Evolutionary conservation across 2,797 vertebrate genomes (phyloP), one percentile per base, ranked within the genome.

Genomic region (Coranthus polyacanthus): DNA sequence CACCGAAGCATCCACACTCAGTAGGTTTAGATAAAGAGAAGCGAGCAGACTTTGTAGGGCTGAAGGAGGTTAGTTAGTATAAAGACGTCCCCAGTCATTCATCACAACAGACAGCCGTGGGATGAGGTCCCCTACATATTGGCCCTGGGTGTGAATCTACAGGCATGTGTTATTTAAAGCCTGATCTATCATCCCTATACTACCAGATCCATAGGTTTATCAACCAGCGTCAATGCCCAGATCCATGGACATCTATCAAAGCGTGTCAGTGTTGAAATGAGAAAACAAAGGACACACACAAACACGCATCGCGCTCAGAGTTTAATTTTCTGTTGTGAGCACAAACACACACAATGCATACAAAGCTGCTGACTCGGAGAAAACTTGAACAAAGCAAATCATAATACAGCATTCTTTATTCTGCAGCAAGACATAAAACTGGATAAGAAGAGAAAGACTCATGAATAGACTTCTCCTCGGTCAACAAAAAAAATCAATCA

Each of bases 141-240:
- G 57, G 70, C 64, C 57, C 37, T 15, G 32, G 68, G 73, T 61
- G 61, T 70, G 69, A 71, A 79, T 81, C 61, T 68, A 66, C 45
- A 58, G 71, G 52, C 81, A 56, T 11, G 41, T 2, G 49, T 84
- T 84, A 79, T 89, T 88, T 77, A 87, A 82, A 82, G 76, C 65
- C 77, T 73, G 64, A 87, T 85, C 73, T 47, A 76, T 88, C 69
- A 79, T 65, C 70, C 68, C 59, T 51, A 59, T 65, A 84, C 75
- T 69, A 76, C 43, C 63, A 78, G 75, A 89, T 85, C 75, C 56
- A 89, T 87, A 77, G 36, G 70, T 82, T 80, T 87, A 88, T 76
- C 75, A 83, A 66, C 39, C 45, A 15, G 46, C 16, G 22, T 89
- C 81, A 80, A 73, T 51, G 55, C 37, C 61, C 46, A 60, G 44